Conservation (phyloP, 2,888 invertebrate species). For the Xylota segnis region DNA sequence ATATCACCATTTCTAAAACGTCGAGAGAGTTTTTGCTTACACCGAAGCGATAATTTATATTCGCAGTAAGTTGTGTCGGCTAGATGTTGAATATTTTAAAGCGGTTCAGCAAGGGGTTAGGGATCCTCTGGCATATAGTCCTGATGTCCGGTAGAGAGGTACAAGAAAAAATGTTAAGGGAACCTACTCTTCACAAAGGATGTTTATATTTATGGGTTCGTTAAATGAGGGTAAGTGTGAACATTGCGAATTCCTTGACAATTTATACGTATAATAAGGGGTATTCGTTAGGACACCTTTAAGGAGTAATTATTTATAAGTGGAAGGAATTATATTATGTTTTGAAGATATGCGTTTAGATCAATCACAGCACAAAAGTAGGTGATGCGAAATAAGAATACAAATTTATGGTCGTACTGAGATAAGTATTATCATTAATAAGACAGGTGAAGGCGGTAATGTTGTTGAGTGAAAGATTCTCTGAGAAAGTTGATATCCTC, state of each 20-base stretch:
- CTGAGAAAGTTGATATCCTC: too few relatives aligned
- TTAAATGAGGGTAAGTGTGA: conserved; percentile 4
- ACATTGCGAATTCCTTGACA: conserved; percentile 1
- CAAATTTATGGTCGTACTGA: too few relatives aligned
- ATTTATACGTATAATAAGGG: background rate
- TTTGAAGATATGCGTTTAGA: too few relatives aligned
- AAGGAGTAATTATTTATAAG: background rate
- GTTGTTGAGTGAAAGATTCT: too few relatives aligned
- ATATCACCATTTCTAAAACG: background rate
- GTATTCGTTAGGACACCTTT: background rate
- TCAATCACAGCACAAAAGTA: too few relatives aligned
- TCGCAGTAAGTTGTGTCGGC: conserved; percentile 16
- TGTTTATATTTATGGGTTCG: conserved; percentile 35
- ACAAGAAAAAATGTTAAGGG: background rate
- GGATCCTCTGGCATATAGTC: background rate
- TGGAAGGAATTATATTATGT: too few relatives aligned
- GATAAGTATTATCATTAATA: too few relatives aligned
- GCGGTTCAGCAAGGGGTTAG: conserved; percentile 30
- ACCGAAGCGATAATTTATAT: conserved; percentile 38
- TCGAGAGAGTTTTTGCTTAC: conserved; percentile 3
- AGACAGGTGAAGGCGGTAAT: too few relatives aligned
- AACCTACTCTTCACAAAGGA: background rate
- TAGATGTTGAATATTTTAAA: conserved; percentile 40
- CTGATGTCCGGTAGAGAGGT: conserved; percentile 21
- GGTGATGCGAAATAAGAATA: too few relatives aligned